Percentiles rank a stretch among this genome's conserved stretches.
Evolutionary conservation across 2,888 invertebrate species (phyloP).

Genomic region (Orthosia incerta): DNA sequence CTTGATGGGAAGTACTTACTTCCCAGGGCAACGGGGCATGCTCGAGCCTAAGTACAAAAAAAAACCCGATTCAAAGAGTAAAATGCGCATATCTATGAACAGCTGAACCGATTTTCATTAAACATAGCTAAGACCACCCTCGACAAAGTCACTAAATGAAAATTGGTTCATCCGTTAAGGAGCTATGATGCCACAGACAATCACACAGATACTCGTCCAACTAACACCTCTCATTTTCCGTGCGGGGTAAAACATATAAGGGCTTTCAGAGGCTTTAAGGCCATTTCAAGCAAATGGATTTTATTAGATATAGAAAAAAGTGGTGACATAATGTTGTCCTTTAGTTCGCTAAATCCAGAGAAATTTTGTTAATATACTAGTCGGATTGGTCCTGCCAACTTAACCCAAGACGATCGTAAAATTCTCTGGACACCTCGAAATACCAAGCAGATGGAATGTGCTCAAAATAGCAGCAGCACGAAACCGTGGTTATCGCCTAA

Average conservation of each 20-base stretch:
- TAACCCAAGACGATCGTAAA: constrained; percentile 13
- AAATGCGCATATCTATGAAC: too few relatives aligned
- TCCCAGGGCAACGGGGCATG: not conserved
- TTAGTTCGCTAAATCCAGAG: not conserved
- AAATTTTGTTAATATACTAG: not conserved
- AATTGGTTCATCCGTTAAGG: too few relatives aligned
- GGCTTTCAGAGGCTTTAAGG: not conserved
- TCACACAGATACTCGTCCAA: too few relatives aligned
- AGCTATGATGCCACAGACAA: too few relatives aligned
- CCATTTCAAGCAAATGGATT: not conserved
- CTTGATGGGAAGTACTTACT: constrained; percentile 1
- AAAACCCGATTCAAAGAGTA: too few relatives aligned
- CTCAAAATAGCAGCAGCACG: constrained; percentile 16
- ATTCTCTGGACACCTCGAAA: constrained; percentile 25
- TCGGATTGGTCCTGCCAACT: not conserved
- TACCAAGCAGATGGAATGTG: constrained; percentile 29
- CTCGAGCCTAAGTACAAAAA: too few relatives aligned
- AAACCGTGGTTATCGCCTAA: constrained; percentile 53
- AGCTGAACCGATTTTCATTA: too few relatives aligned
- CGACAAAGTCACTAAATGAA: too few relatives aligned
- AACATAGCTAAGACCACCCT: too few relatives aligned
- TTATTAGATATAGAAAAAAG: not conserved
- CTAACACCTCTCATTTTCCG: too few relatives aligned
- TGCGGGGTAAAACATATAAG: too few relatives aligned
- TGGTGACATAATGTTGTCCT: not conserved